Evolutionary conservation across 2,797 vertebrate species (phyloP), one percentile per base, ranked within the genome.

Genomic region (Myotis pilosus): DNA sequence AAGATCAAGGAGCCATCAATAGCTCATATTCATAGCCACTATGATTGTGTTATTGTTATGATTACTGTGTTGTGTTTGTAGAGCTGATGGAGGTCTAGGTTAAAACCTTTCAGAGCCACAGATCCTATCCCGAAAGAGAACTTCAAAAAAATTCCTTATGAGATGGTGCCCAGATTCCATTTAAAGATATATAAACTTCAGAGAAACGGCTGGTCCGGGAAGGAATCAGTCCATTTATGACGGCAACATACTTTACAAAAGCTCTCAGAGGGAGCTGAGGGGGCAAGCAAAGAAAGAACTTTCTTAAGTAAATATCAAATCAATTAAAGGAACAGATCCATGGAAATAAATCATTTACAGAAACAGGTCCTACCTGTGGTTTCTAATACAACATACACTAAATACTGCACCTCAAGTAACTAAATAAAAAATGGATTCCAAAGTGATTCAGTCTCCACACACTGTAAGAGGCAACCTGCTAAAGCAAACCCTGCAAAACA

Each of bases 281-380:
- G 71, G 75, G 87, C 57, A 79, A 80, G 87, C 93, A 95, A 94
- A 95, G 92, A 97, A 95, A 94, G 94, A 96, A 91, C 92, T 89
- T 96, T 96, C 96, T 95, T 96, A 72, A 89, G 93, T 79, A 95
- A 97, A 96, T 95, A 96, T 57, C 88, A 96, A 97, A 87, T 86
- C 93, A 95, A 89, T 95, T 84, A 78, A 95, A 98, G 96, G 94
- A 96, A 84, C n/a, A 93, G 94, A 96, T 97, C 95, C 95, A 97
- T 97, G 92, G 93, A 95, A 97, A 97, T 97, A 95, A 97, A 97
- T 97, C 97, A 97, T 97, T 97, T 95, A 97, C 97, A 91, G 91
- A 62, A 96, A 94, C 89, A 85, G 41, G 71, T 68, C 92, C 92
- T 86, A 91, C 76, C 97, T 97, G 92, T 44, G 88, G 88, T 82